phyloP scores from a whole-genome alignment of 2,888 invertebrate genomes.

The Trissolcus japonicus region DNA sequence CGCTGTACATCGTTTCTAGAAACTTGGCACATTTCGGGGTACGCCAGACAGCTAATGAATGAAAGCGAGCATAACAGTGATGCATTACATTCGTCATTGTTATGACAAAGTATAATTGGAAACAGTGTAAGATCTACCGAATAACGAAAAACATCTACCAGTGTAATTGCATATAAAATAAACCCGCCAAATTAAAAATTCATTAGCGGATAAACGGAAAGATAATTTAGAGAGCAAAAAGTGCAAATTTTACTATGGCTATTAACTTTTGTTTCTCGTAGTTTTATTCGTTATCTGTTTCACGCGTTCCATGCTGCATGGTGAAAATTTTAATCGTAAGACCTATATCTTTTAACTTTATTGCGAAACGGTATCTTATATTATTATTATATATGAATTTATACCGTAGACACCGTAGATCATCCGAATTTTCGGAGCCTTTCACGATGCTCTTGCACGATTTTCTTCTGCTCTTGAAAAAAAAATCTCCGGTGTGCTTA shows the following conservation, averaged over 20 bases:
- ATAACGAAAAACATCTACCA: slow-evolving; percentile 15
- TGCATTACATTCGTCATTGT: slow-evolving; percentile 50
- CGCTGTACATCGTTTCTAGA: slow-evolving; percentile 27
- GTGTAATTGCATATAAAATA: slow-evolving; percentile 4
- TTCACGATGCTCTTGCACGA: too few species aligned
- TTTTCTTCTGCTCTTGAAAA: too few species aligned
- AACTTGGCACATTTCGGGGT: slow-evolving; percentile 42
- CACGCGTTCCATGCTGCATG: slow-evolving; percentile 11
- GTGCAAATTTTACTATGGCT: neutral
- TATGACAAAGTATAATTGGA: slow-evolving; percentile 48
- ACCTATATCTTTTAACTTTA: slow-evolving; percentile 26
- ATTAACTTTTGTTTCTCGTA: slow-evolving; percentile 8
- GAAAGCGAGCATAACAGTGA: slow-evolving; percentile 45
- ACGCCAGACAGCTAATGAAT: slow-evolving; percentile 44
- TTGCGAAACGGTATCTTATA: slow-evolving; percentile 17
- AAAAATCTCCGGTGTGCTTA: too few species aligned
- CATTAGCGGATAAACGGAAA: neutral
- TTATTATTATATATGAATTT: slow-evolving; percentile 12
- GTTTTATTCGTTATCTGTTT: neutral
- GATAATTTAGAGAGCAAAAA: neutral
- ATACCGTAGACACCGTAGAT: slow-evolving; percentile 1
- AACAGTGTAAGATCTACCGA: slow-evolving; percentile 35
- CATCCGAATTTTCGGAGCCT: too few species aligned
- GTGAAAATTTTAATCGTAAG: slow-evolving; percentile 29
- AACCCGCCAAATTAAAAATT: neutral